These are phyloP conservation scores for Azemiops feae DNA, from an alignment of 2,113 vertebrate species.

Conservation along the genomic window DNA sequence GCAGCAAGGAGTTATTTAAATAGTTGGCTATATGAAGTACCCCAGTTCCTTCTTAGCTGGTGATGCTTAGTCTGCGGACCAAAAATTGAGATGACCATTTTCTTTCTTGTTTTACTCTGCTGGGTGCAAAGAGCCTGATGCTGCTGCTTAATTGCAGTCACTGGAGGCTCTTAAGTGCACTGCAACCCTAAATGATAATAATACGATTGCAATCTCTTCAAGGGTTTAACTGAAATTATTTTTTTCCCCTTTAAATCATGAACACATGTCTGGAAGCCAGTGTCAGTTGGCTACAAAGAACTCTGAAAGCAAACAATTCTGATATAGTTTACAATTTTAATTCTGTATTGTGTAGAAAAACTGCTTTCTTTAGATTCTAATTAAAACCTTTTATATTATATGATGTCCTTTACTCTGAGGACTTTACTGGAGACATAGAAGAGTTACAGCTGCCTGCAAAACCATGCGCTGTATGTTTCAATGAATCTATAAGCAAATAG, in stretches of 20 bases:
- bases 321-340: background rate
- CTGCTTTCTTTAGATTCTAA: background rate
- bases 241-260: background rate
- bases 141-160: background rate
- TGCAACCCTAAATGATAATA: background rate
- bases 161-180: background rate
- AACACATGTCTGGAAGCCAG: background rate
- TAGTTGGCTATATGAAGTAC: background rate
- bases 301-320: background rate
- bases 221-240: background rate
- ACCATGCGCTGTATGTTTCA: background rate
- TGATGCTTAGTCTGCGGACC: accelerated
- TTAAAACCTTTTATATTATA: background rate
- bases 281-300: slow-evolving; percentile 4
- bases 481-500: background rate
- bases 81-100: background rate
- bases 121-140: accelerated
- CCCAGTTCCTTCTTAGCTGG: background rate
- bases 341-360: background rate
- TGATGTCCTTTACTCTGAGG: background rate
- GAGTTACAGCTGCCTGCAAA: background rate
- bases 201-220: background rate
- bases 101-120: accelerated
- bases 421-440: background rate
- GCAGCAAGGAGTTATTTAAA: slow-evolving; percentile 58